phyloP scores from a whole-genome alignment of 2,888 invertebrate species.

The Lydus trimaculatus region DNA sequence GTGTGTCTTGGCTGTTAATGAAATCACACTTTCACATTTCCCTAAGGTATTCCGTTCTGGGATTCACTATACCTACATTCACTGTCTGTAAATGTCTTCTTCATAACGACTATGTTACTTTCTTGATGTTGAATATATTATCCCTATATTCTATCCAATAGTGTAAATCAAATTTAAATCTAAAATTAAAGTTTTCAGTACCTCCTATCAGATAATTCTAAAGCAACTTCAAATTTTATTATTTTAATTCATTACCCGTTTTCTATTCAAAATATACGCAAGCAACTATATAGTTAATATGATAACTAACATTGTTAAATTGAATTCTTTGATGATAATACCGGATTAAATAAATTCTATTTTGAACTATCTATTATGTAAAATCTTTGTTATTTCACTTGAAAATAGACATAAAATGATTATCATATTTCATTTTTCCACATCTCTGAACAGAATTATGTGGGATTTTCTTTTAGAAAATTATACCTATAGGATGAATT shows the following conservation, averaged over 20 bases:
- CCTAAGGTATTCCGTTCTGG: conserved; percentile 28
- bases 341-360: no score
- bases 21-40: conserved; percentile 34
- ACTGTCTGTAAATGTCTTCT: conserved; percentile 29
- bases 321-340: no score
- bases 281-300: no score
- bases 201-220: conserved; percentile 1
- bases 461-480: not conserved
- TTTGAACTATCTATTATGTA: no score
- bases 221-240: not conserved
- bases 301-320: no score
- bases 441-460: not conserved
- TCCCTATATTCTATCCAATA: conserved; percentile 1
- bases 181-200: not conserved
- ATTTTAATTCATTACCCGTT: not conserved
- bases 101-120: conserved; percentile 32
- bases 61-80: conserved; percentile 26
- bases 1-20: conserved; percentile 31
- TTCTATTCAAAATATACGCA: not conserved
- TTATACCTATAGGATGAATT: not conserved
- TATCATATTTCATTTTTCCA: not conserved
- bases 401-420: no score
- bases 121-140: conserved; percentile 25
- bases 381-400: no score
- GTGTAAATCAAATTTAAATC: not conserved